phyloP scores from a whole-genome alignment of 2,797 vertebrate species.

The Gymnoscopelus braueri region DNA sequence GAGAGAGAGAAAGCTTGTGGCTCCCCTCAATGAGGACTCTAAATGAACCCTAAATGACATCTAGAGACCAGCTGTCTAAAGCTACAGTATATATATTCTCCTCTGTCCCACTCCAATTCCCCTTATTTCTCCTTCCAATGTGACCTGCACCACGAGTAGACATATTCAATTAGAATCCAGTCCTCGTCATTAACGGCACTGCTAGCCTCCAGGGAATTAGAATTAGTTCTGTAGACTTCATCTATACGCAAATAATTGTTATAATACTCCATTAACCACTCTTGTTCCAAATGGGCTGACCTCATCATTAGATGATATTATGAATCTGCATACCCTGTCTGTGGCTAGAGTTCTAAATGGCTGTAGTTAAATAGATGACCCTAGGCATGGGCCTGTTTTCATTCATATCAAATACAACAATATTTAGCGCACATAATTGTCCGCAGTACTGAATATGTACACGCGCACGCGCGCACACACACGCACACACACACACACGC shows the following conservation, averaged over 20 bases:
- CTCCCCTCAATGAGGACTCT: constrained; percentile 49
- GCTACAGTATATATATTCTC: not conserved
- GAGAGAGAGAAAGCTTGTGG: too few relatives aligned
- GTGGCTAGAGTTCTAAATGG: not conserved
- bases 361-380: too few relatives aligned
- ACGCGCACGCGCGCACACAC: too few relatives aligned
- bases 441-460: too few relatives aligned
- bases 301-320: not conserved
- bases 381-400: too few relatives aligned
- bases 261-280: not conserved
- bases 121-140: not conserved
- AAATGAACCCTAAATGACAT: constrained; percentile 42
- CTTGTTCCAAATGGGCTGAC: not conserved
- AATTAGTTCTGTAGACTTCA: not conserved
- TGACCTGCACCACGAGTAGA: too few relatives aligned
- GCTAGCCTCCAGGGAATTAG: not conserved
- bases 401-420: too few relatives aligned
- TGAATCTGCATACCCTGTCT: not conserved
- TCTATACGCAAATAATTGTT: not conserved
- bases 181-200: too few relatives aligned
- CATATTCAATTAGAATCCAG: too few relatives aligned
- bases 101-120: not conserved
- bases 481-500: constrained; percentile 2
- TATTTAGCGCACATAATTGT: too few relatives aligned
- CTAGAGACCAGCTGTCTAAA: constrained; percentile 51